These are phyloP conservation scores for Falco cherrug DNA, from an alignment of 2,797 vertebrate species.

Conservation along the genomic window DNA sequence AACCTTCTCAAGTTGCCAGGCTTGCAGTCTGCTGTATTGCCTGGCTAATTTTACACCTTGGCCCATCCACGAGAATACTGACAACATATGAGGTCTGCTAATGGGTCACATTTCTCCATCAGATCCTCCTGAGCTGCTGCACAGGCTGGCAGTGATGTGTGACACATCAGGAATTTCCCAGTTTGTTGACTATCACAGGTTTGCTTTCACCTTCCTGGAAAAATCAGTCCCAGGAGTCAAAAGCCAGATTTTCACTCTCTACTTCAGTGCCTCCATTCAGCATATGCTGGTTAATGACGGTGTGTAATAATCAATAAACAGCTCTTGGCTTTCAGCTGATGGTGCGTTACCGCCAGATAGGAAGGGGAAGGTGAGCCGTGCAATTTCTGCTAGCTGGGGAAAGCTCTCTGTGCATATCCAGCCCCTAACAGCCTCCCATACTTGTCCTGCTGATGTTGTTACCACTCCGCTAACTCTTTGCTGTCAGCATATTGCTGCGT, in stretches of 20 bases:
- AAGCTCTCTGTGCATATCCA: background rate
- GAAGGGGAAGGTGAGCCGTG: background rate
- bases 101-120: background rate
- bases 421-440: background rate
- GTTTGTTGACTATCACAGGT: conserved; percentile 24
- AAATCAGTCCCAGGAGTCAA: background rate
- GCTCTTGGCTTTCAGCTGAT: conserved; percentile 47
- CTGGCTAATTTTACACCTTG: background rate
- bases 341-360: background rate
- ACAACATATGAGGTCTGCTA: background rate
- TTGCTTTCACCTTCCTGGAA: conserved; percentile 35
- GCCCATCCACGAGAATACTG: background rate
- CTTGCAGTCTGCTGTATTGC: background rate
- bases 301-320: conserved; percentile 42
- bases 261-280: conserved; percentile 11
- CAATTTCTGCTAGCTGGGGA: background rate
- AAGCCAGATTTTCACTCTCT: conserved; percentile 23
- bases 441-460: background rate
- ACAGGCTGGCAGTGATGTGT: background rate
- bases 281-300: background rate
- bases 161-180: conserved; percentile 38
- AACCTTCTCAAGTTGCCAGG: background rate
- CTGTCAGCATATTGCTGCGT: background rate
- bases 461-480: background rate
- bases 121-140: background rate